A percentile compares a stretch with the other conserved stretches of the same genome.
These are phyloP conservation scores for Brachylomia viminalis DNA, from an alignment of 2,888 invertebrate genomes.

Conservation along the genomic window DNA sequence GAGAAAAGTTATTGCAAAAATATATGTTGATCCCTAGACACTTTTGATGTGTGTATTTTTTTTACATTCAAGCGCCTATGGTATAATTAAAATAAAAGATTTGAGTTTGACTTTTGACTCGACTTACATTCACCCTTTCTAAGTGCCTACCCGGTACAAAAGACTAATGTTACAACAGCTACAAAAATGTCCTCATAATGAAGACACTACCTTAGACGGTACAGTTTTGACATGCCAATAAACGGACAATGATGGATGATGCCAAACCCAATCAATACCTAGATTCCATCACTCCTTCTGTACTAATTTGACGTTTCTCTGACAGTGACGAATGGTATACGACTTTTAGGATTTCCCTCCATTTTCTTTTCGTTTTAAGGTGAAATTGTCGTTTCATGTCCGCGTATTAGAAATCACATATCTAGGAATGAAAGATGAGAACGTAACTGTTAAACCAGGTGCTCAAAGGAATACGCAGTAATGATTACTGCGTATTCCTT, in stretches of 20 bases:
- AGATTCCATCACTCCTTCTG: constrained; percentile 68
- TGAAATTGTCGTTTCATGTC: constrained; percentile 14
- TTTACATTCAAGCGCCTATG: background rate
- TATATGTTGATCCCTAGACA: too few relatives aligned
- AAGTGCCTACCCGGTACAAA: background rate
- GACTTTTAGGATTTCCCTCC: constrained; percentile 56
- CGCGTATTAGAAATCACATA: background rate
- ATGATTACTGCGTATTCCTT: too few relatives aligned
- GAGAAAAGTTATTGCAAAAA: too few relatives aligned
- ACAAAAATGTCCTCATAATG: constrained; percentile 19
- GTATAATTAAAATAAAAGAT: too few relatives aligned
- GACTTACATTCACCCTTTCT: background rate
- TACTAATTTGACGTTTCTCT: constrained; percentile 74
- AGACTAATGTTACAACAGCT: background rate
- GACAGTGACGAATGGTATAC: constrained; percentile 72
- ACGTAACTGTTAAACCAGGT: too few relatives aligned
- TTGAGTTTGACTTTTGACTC: background rate
- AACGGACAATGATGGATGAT: constrained; percentile 69
- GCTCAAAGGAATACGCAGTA: background rate
- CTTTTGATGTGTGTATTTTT: too few relatives aligned
- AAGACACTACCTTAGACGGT: constrained; percentile 35
- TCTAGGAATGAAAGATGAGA: background rate
- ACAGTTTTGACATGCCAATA: constrained; percentile 59
- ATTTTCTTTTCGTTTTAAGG: constrained; percentile 53
- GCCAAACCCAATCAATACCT: constrained; percentile 68